Evolutionary conservation across 1,140 invertebrate species (phyloP).

Genomic region (Patella vulgata): DNA sequence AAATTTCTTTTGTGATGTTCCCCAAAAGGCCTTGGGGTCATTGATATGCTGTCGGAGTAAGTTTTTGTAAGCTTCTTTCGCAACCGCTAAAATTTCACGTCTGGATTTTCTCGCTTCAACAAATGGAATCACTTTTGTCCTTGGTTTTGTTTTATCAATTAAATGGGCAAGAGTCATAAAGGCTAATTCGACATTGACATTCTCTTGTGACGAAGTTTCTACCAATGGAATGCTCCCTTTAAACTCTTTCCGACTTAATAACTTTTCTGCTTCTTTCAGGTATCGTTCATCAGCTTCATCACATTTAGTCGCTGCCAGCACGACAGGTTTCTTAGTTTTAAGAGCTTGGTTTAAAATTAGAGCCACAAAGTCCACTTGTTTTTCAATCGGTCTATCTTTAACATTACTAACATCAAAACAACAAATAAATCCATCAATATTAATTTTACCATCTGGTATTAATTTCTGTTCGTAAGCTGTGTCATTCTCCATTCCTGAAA

Average conservation of each 20-base stretch:
- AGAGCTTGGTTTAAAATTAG: slow-evolving; percentile 58
- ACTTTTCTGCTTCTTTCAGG: slow-evolving; percentile 87
- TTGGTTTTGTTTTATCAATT: slow-evolving; percentile 78
- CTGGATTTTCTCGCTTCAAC: slow-evolving; percentile 85
- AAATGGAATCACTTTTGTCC: slow-evolving; percentile 83
- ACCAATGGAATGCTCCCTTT: slow-evolving; percentile 87
- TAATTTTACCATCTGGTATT: slow-evolving; percentile 91
- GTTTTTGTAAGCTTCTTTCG: slow-evolving; percentile 57
- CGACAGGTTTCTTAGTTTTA: slow-evolving; percentile 88
- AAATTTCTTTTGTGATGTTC: slow-evolving; percentile 84
- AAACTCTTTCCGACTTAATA: slow-evolving; percentile 91
- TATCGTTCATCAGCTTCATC: slow-evolving; percentile 91
- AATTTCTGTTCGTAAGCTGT: slow-evolving; percentile 95
- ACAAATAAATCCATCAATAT: slow-evolving; percentile 95
- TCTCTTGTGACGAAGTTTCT: slow-evolving; percentile 95
- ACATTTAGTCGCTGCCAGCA: slow-evolving; percentile 95
- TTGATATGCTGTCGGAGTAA: slow-evolving; percentile 68
- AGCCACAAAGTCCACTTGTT: slow-evolving; percentile 63
- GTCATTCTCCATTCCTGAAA: slow-evolving; percentile 74
- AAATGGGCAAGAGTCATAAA: slow-evolving; percentile 93
- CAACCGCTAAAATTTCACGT: slow-evolving; percentile 85
- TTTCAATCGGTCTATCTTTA: slow-evolving; percentile 81
- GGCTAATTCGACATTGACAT: slow-evolving; percentile 95
- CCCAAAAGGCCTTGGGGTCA: slow-evolving; percentile 89
- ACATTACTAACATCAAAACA: slow-evolving; percentile 90